Base-by-base conservation (phyloP, 1,140 invertebrate species). In the Caenorhabditis brenneri region DNA sequence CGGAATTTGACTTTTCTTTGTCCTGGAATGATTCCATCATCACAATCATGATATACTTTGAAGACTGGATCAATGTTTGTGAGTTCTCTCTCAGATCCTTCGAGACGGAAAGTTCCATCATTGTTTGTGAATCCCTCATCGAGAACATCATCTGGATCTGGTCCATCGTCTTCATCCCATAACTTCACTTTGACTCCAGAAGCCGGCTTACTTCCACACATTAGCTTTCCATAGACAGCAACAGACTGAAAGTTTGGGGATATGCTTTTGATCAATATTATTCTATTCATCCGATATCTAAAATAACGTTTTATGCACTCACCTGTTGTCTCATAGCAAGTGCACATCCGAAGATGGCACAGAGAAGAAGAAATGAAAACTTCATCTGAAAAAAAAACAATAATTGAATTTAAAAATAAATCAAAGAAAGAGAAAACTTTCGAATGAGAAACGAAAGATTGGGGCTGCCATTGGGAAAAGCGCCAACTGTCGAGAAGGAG, bases 1-100 rank as follows among this genome's bases (percentile, higher is more conserved):
- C 74, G 48, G 58, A 87, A 81, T 51, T 82, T 86, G 36, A 84
- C 49, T 36, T 83, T 84, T 46, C 88, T 39, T 78, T 88, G 84
- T 39, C 88, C 88, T 39, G 88, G 88, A 88, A 87, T 65, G 36
- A 87, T 88, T 80, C 88, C 88, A 82, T 89, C 88, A 60, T 89
- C 88, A 74, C 88, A 89, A 53, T 89, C 88, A 79, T 89, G 88
- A 81, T 90, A 87, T 4, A 85, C 80, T 53, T 87, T 87, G 85
- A 87, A 87, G 31, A 87, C 58, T 9, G 86, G 86, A 55, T 87
- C 86, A 31, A 87, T 87, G 65, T 87, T 84, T n/a, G 86, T 87
- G 58, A 87, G 69, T 29, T 87, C 86, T 24, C 85, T 74, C 27
- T 85, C 84, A 31, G 79, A 85, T 55, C 84, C 84, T 80, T 85